Conservation (phyloP, 2,888 invertebrate species). For the Ashinkailepas kermadecensis region DNA sequence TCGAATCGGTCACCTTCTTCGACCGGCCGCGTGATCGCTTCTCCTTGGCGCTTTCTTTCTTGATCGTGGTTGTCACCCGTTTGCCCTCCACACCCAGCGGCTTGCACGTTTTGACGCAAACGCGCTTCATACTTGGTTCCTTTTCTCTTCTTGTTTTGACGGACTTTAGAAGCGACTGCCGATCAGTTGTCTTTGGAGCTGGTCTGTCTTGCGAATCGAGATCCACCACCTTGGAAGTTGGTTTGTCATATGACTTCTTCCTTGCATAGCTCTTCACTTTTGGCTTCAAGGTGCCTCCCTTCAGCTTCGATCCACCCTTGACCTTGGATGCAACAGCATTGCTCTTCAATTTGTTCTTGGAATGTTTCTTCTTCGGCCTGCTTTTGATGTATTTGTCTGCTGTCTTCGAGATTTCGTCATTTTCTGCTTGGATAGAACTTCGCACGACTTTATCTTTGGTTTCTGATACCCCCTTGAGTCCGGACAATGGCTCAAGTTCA, state of each 20-base stretch:
- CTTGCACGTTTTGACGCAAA: background rate
- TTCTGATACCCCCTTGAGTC: background rate
- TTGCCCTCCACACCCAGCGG: slow-evolving; percentile 5
- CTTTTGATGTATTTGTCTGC: too few species aligned
- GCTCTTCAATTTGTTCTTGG: background rate
- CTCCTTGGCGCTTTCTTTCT: background rate
- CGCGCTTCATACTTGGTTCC: background rate
- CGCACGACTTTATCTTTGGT: background rate
- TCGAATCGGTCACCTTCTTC: background rate
- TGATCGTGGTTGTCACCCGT: background rate
- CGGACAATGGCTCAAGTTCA: slow-evolving; percentile 15
- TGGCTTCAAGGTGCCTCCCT: background rate
- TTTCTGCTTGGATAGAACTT: slow-evolving; percentile 13
- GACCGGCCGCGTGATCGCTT: background rate
- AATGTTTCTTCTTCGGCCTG: background rate
- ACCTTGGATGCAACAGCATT: too few species aligned
- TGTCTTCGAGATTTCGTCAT: background rate
- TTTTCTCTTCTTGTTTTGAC: background rate
- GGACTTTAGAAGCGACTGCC: background rate
- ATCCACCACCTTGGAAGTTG: too few species aligned
- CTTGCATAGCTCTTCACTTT: background rate
- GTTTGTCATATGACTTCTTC: background rate
- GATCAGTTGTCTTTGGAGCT: background rate
- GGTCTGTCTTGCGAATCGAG: background rate
- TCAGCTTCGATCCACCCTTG: too few species aligned